phyloP scores from a whole-genome alignment of 35 echinoderm and acorn worm genomes.

The Heliocidaris tuberculata region DNA sequence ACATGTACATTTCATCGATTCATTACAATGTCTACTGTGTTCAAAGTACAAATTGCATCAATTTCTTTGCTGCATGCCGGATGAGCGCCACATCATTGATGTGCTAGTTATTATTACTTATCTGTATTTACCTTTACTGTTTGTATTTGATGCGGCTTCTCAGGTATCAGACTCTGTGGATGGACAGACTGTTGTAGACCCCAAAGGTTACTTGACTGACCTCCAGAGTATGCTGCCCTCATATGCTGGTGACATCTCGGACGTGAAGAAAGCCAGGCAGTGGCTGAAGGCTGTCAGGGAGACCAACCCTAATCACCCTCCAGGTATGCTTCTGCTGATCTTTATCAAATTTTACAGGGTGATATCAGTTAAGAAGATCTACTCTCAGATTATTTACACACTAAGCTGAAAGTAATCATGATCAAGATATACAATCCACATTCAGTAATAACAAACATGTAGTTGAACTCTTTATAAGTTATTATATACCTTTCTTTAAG shows the following conservation, averaged over 20 bases:
- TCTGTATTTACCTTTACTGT: background rate
- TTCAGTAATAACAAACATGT: too few relatives aligned
- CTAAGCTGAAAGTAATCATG: too few relatives aligned
- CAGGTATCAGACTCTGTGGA: slow-evolving; percentile 97
- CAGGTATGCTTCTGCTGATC: slow-evolving; percentile 59
- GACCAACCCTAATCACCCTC: slow-evolving; percentile 95
- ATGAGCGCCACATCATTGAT: too few relatives aligned
- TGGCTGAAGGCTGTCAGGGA: slow-evolving; percentile 91
- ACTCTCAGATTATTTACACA: too few relatives aligned
- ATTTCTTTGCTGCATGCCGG: too few relatives aligned
- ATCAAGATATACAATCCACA: too few relatives aligned
- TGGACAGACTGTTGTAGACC: slow-evolving; percentile 97
- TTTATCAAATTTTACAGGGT: background rate
- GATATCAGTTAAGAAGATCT: too few relatives aligned
- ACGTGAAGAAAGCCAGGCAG: slow-evolving; percentile 92
- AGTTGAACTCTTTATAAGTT: too few relatives aligned
- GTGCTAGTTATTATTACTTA: background rate
- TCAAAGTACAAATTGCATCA: too few relatives aligned
- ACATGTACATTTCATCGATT: too few relatives aligned
- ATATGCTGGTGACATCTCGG: slow-evolving; percentile 90
- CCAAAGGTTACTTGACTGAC: slow-evolving; percentile 97
- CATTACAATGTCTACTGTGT: too few relatives aligned
- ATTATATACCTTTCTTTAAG: too few relatives aligned
- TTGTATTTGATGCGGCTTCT: background rate
- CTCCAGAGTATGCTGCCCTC: slow-evolving; percentile 99